A percentile compares a stretch with the other conserved stretches of the same genome.
These are phyloP conservation scores for Plestiodon gilberti DNA, from an alignment of 2,113 vertebrate genomes.

Conservation along the genomic window DNA sequence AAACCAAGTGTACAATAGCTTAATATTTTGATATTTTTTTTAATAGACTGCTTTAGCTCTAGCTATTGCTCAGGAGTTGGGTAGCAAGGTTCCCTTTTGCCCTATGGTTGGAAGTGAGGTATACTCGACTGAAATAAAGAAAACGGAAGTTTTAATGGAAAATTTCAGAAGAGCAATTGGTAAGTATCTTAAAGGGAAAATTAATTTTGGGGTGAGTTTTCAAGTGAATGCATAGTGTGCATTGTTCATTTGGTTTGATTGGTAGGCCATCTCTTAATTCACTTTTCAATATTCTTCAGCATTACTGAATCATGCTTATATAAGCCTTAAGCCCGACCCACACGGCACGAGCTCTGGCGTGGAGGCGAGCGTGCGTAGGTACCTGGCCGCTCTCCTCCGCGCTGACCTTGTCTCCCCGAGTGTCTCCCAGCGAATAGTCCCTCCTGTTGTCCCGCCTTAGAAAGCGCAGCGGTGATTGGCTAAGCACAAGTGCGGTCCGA, in stretches of 20 bases:
- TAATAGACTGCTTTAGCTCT: constrained; percentile 92
- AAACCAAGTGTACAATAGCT: not conserved
- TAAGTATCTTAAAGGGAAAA: constrained; percentile 69
- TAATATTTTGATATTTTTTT: not conserved
- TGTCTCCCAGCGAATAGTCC: too few relatives aligned
- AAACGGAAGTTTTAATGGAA: constrained; percentile 98
- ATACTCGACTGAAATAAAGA: constrained; percentile 98
- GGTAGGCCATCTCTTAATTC: not conserved
- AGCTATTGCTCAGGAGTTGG: constrained; percentile 95
- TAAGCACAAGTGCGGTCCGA: too few relatives aligned
- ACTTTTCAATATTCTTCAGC: not conserved
- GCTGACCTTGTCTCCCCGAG: too few relatives aligned
- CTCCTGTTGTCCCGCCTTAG: too few relatives aligned
- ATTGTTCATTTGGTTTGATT: accelerated
- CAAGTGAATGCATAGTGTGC: not conserved
- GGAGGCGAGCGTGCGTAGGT: too few relatives aligned
- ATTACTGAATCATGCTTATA: constrained; percentile 4
- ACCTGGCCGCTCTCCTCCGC: too few relatives aligned
- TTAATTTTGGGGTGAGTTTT: not conserved
- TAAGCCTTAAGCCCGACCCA: too few relatives aligned
- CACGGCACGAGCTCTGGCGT: too few relatives aligned
- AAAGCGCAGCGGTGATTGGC: too few relatives aligned
- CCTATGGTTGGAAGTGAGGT: constrained; percentile 99
- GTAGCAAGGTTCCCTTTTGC: constrained; percentile 98
- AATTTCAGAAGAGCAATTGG: constrained; percentile 98